phyloP scores from a whole-genome alignment of 2,888 invertebrate genomes.

The Acanthopleura granulata region DNA sequence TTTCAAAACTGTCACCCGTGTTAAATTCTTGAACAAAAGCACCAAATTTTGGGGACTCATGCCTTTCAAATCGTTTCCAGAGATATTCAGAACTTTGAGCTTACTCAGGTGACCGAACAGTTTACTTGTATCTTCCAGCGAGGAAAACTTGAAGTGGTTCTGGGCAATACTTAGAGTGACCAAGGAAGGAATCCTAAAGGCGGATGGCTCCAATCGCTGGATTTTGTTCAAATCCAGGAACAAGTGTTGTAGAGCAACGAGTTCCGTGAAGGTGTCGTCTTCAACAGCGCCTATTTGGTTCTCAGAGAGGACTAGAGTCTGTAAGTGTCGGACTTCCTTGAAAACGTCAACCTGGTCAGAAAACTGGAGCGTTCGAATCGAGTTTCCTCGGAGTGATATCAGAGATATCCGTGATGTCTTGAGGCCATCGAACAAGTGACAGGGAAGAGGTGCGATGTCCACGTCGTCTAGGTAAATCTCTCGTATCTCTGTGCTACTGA shows the following conservation, averaged over 20 bases:
- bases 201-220: background rate
- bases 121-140: background rate
- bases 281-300: background rate
- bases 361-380: background rate
- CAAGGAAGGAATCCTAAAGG: background rate
- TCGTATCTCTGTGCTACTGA: background rate
- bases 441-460: background rate
- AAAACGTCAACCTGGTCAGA: background rate
- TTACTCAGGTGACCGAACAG: background rate
- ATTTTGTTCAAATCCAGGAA: conserved; percentile 13
- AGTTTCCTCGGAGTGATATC: background rate
- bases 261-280: background rate
- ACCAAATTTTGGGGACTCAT: background rate
- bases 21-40: background rate
- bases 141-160: background rate
- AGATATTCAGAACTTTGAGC: conserved; percentile 7
- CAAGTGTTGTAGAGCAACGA: background rate
- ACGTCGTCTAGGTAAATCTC: conserved; percentile 9
- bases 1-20: background rate
- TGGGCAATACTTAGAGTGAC: background rate
- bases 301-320: background rate
- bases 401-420: background rate
- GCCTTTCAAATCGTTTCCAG: background rate
- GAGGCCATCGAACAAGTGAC: background rate
- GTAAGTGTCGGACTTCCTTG: background rate